Evolutionary conservation across 2,113 vertebrate species (phyloP), one percentile per base, ranked within the genome.

Genomic region (Falcunculus frontatus): DNA sequence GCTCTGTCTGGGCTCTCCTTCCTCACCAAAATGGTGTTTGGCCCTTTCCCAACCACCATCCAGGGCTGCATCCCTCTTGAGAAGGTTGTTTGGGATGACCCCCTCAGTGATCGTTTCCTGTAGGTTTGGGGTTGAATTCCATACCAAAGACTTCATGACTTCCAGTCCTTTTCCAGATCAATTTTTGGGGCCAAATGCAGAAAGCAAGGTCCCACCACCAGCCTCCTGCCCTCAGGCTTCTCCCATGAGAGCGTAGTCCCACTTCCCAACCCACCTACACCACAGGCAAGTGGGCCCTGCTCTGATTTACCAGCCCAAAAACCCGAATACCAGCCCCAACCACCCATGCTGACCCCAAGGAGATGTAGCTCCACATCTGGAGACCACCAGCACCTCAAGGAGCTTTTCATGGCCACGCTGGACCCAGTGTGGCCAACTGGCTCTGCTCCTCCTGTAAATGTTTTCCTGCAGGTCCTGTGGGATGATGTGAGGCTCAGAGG

Each of bases 381-480:
- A 65, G 59, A 26, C 27, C 42, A 44, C 50, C 16, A 3, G 7
- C 32, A 11, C 53, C 60, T 50, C 47, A 29, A 49, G 42, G 60
- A 35, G 26, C 39, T 9, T 52, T 42, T 52, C 6, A 0, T 0
- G 1, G 62, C 42, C 26, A 5, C 0, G 0, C 8, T 62, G 47
- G 60, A 26, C 35, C 20, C 26, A 23, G 16, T 0, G 1, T 53
- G 59, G 22, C 76, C 5, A 49, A 4, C 16, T 19, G 33, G 32
- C 2, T 37, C n/a, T 85, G 23, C 27, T 39, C 20, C 62, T 90
- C 23, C 42, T 56, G 33, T 5, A 17, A 30, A 21, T 11, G 35
- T 30, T 77, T 67, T 53, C 47, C 56, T n/a, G 2, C 2, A 5
- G 47, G 7, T 82, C 23, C 39, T 77, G 16, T 1, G 2, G n/a